Base-by-base conservation (phyloP, 2,113 vertebrate genomes). In the Pedionomus torquatus region DNA sequence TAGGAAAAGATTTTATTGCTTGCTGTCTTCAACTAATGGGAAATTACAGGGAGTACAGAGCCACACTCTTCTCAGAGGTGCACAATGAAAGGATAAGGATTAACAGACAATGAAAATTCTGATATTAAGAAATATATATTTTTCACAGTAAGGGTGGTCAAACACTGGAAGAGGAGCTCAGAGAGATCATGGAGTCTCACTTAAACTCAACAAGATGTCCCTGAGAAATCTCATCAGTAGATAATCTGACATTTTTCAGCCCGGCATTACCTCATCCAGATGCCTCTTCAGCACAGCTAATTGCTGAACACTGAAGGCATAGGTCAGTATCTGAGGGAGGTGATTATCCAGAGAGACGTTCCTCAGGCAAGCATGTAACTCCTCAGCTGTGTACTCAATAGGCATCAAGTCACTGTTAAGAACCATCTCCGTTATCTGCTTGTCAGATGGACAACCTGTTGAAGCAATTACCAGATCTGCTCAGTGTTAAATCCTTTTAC, bases 241-340 rank as follows among this genome's bases (percentile, higher is more conserved):
- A 35, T 4, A 39, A 74, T 3, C 5, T 9, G 43, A 13, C 35
- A 10, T 35, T 66, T 39, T 43, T 70, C 5, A 13, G 30, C 8
- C 14, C 17, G 18, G 14, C 12, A 9, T 78, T 92, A 98, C 98
- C 98, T 97, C 4, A 8, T 98, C 92, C 63, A 98, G 46, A 14
- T 86, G 76, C 2, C 5, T 19, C 93, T 98, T 98, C 3, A 98
- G 33, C 43, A 92, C 41, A 11, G 7, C 8, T 33, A 98, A 57
- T 16, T 98, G 98, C 5, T 95, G 6, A 5, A 46, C 5, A 64
- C 31, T 97, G 96, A 98, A 98, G 39, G 97, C 1, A 4, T 97
- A 33, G 5, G 1, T 6, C 9, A 95, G 31, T 9, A 98, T 17
- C 2, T 4, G 48, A 17, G 65, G 43, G 48, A 98, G 58, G 28